A percentile compares a stretch with the other conserved stretches of the same genome.
Evolutionary conservation across 1,140 invertebrate species (phyloP).

Genomic region (Ceratina calcarata): DNA sequence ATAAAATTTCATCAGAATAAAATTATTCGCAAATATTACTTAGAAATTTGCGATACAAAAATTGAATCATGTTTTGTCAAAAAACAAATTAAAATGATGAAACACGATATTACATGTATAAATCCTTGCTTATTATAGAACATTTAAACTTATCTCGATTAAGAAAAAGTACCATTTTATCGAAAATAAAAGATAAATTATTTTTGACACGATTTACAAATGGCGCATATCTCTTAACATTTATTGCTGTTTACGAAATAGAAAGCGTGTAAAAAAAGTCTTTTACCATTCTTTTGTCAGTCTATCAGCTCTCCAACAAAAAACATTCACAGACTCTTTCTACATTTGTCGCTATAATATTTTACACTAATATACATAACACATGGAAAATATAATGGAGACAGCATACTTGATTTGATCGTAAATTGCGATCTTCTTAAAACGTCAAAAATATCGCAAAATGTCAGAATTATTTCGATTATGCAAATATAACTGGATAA

Average conservation of each 20-base stretch:
- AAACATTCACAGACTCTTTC: not conserved
- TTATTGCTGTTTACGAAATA: not conserved
- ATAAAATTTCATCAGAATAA: not conserved
- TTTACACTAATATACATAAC: constrained; percentile 11
- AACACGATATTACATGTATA: not conserved
- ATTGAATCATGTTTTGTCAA: not conserved
- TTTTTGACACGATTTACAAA: constrained; percentile 14
- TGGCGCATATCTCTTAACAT: not conserved
- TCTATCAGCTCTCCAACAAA: not conserved
- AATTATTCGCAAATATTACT: not conserved
- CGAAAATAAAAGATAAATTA: constrained; percentile 16
- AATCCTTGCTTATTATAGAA: not conserved
- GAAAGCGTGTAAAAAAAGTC: constrained; percentile 28
- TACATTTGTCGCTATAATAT: not conserved
- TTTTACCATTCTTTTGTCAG: not conserved
- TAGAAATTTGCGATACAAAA: not conserved
- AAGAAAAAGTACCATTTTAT: not conserved
- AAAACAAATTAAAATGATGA: not conserved
- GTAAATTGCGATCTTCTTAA: not conserved
- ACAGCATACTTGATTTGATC: not conserved
- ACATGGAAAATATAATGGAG: constrained; percentile 3
- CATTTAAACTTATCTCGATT: constrained; percentile 1
- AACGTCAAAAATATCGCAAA: not conserved
- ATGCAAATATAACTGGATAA: not conserved
- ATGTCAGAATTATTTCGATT: not conserved